Evolutionary conservation across 2,113 vertebrate species (phyloP).

Genomic region (Xiphophorus hellerii): DNA sequence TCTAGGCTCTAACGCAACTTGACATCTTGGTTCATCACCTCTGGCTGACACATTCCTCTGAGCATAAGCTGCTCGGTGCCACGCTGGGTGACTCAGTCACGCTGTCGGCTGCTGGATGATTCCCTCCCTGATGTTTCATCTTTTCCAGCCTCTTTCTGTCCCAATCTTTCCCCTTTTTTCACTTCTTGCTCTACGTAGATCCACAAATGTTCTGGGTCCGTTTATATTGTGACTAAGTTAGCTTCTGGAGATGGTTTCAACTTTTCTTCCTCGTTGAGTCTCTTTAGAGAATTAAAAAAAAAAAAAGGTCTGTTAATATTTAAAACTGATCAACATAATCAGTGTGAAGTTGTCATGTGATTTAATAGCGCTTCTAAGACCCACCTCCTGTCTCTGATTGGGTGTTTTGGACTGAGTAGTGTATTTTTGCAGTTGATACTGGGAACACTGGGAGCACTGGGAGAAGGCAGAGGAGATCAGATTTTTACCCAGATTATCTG

Average conservation of each 20-base stretch:
- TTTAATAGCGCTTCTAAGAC: no score
- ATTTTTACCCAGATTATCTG: no score
- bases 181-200: neutral
- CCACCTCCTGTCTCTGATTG: no score
- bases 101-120: neutral
- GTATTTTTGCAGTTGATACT: no score
- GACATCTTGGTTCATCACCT: constrained; percentile 38
- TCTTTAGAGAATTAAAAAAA: neutral
- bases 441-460: no score
- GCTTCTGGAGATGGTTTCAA: neutral
- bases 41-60: constrained; percentile 16
- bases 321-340: no score
- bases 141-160: constrained; percentile 10
- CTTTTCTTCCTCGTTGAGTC: neutral
- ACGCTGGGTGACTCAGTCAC: neutral
- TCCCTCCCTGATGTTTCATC: constrained; percentile 2
- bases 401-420: no score
- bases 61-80: neutral
- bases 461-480: no score
- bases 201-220: neutral
- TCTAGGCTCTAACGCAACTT: neutral
- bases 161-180: neutral
- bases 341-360: no score
- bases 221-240: constrained; percentile 27
- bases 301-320: no score